phyloP scores from a whole-genome alignment of 1,140 invertebrate genomes.

The Coptotermes formosanus region DNA sequence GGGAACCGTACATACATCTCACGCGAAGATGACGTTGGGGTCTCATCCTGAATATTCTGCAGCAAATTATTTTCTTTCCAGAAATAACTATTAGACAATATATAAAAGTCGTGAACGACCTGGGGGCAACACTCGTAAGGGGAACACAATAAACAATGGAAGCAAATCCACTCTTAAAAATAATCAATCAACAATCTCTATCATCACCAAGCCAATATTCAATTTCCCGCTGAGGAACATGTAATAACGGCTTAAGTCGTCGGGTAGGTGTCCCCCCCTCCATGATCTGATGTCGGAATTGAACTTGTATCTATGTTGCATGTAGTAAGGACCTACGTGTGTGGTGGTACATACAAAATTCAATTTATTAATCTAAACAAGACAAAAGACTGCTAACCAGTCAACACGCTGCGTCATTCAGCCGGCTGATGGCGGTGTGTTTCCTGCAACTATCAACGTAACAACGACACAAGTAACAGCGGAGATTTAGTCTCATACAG shows the following conservation, averaged over 20 bases:
- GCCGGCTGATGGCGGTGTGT: neutral
- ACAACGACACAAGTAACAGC: neutral
- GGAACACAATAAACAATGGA: conserved; percentile 14
- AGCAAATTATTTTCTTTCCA: conserved; percentile 17
- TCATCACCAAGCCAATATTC: conserved; percentile 18
- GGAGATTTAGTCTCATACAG: neutral
- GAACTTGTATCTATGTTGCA: neutral
- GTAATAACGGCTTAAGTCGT: neutral
- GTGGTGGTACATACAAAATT: neutral
- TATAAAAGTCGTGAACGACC: conserved; percentile 11
- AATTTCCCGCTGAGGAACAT: neutral
- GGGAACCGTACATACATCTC: neutral
- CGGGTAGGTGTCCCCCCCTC: neutral
- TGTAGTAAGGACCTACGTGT: neutral
- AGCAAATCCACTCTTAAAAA: conserved; percentile 12
- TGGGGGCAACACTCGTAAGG: neutral
- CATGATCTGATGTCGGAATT: neutral
- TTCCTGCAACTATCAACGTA: neutral
- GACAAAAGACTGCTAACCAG: conserved; percentile 18
- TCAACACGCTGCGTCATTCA: conserved; percentile 4
- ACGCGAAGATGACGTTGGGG: neutral
- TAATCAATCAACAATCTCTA: conserved; percentile 17
- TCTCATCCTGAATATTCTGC: neutral
- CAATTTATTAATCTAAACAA: conserved; percentile 20
- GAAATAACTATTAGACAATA: conserved; percentile 11